Evolutionary conservation across 2,888 invertebrate genomes (phyloP).

Genomic region (Volucella bombylans): DNA sequence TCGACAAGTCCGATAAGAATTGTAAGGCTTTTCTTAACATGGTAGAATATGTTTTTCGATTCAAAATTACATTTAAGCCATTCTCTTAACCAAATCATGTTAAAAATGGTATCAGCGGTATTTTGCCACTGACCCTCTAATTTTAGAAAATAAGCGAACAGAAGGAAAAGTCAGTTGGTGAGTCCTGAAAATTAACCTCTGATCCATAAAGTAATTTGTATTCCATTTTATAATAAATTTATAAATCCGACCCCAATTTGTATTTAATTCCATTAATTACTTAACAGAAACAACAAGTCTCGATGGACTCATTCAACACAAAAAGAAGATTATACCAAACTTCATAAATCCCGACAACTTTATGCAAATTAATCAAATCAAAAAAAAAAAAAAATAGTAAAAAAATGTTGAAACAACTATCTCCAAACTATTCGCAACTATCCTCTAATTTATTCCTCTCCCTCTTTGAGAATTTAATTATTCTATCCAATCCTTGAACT

Average conservation of each 20-base stretch:
- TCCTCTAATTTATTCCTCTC: conserved; percentile 1
- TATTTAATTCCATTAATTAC: conserved; percentile 9
- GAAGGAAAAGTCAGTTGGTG: no score
- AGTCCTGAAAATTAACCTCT: no score
- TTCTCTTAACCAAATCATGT: no score
- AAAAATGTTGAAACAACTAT: background rate
- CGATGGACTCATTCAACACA: background rate
- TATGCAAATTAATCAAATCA: background rate
- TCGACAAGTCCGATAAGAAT: no score
- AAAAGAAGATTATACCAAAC: background rate
- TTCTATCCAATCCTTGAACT: conserved; percentile 26
- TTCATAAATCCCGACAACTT: background rate
- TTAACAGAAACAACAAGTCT: background rate
- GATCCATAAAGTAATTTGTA: background rate
- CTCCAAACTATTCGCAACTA: conserved; percentile 28
- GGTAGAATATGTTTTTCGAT: no score
- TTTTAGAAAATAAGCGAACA: no score
- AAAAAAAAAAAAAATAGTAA: conserved; percentile 1
- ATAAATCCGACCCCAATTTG: background rate
- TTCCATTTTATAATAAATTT: background rate
- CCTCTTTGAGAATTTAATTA: conserved; percentile 43
- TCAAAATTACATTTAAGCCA: no score
- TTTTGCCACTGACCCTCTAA: no score
- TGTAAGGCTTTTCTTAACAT: no score
- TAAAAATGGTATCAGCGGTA: no score